These are phyloP conservation scores for Ceramica pisi DNA, from an alignment of 2,888 invertebrate species.

Conservation along the genomic window DNA sequence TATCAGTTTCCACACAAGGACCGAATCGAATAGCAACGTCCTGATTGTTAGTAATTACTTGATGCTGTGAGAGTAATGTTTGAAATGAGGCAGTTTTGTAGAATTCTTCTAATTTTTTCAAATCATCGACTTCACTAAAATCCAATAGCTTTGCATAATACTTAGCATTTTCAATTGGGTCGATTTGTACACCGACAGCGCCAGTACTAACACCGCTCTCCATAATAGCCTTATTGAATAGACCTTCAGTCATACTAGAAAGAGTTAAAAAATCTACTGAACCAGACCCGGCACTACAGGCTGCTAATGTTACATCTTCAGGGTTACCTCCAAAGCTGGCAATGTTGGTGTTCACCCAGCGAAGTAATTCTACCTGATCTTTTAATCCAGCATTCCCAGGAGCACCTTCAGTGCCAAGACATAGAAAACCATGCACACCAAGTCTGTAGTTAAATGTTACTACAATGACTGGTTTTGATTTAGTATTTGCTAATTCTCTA, in stretches of 20 bases:
- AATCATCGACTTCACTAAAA: constrained; percentile 70
- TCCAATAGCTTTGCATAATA: constrained; percentile 71
- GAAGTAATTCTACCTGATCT: constrained; percentile 78
- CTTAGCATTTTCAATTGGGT: constrained; percentile 76
- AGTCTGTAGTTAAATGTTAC: constrained; percentile 80
- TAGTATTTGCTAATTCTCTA: constrained; percentile 67
- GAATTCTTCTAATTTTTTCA: constrained; percentile 75
- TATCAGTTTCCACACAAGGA: constrained; percentile 72
- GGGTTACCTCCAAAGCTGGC: constrained; percentile 80
- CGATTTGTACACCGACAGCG: constrained; percentile 70
- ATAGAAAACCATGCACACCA: constrained; percentile 77
- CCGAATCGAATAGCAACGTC: constrained; percentile 57
- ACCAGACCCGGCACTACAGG: constrained; percentile 78
- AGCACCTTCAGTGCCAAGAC: constrained; percentile 76
- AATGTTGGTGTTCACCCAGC: constrained; percentile 79
- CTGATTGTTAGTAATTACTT: constrained; percentile 33
- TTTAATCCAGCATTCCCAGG: constrained; percentile 84
- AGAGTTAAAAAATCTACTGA: constrained; percentile 77
- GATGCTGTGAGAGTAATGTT: constrained; percentile 51
- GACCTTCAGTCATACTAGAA: constrained; percentile 73
- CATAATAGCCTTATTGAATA: constrained; percentile 77
- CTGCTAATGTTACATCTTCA: constrained; percentile 77
- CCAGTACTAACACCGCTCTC: constrained; percentile 75
- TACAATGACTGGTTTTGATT: constrained; percentile 68
- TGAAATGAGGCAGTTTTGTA: constrained; percentile 73